Evolutionary conservation across 2,797 vertebrate genomes (phyloP).

Genomic region (Eupleurogrammus muticus): DNA sequence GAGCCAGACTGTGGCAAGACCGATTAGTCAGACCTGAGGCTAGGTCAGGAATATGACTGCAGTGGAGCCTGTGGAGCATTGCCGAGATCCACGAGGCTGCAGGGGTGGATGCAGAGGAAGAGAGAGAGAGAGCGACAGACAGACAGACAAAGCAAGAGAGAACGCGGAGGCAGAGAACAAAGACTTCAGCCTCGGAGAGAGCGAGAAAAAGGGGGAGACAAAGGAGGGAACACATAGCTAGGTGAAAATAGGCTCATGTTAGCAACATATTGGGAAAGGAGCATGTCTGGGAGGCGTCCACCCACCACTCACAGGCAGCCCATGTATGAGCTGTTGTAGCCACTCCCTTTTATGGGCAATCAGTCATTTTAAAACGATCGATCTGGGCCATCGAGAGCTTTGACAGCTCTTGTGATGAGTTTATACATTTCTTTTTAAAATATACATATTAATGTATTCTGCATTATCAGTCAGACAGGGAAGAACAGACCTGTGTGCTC

Average conservation of each 20-base stretch:
- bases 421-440: background rate
- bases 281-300: slow-evolving; percentile 59
- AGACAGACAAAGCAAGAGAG: slow-evolving; percentile 7
- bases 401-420: background rate
- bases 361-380: background rate
- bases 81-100: slow-evolving; percentile 58
- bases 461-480: slow-evolving; percentile 23
- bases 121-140: slow-evolving; percentile 10
- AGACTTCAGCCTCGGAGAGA: slow-evolving; percentile 48
- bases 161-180: slow-evolving; percentile 72
- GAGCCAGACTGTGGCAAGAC: slow-evolving; percentile 49
- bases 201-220: slow-evolving; percentile 44
- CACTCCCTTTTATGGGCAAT: slow-evolving; percentile 71
- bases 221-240: slow-evolving; percentile 45
- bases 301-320: slow-evolving; percentile 40
- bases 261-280: slow-evolving; percentile 30
- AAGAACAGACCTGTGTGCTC: slow-evolving; percentile 54
- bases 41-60: slow-evolving; percentile 66
- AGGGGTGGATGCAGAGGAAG: slow-evolving; percentile 63
- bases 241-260: slow-evolving; percentile 54
- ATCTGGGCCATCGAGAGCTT: slow-evolving; percentile 11
- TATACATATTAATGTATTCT: background rate
- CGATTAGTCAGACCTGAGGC: slow-evolving; percentile 59
- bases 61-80: slow-evolving; percentile 55
- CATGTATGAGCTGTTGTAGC: slow-evolving; percentile 57